phyloP scores from a whole-genome alignment of 92 coral and sea anemone species.

The Phenganax subtilis region DNA sequence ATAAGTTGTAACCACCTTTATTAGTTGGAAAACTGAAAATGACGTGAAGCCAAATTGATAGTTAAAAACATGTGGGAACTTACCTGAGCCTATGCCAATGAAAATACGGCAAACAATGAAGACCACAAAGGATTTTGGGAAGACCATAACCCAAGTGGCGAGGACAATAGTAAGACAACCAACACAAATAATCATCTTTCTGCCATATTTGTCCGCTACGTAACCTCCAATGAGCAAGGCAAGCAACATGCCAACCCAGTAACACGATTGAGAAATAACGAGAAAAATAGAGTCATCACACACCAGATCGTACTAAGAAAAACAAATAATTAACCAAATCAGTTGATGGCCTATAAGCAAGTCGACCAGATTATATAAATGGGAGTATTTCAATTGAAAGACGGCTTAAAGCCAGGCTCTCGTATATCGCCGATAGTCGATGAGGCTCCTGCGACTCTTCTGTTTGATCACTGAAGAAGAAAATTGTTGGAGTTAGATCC shows the following conservation, averaged over 20 bases:
- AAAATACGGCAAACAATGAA: not conserved
- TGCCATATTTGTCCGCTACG: not conserved
- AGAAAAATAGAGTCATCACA: not conserved
- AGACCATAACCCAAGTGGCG: not conserved
- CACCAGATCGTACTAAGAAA: not conserved
- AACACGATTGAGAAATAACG: not conserved
- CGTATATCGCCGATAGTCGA: too few species aligned
- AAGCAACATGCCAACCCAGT: not conserved
- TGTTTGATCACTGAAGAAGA: too few species aligned
- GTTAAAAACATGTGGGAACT: too few species aligned
- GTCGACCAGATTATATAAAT: too few species aligned
- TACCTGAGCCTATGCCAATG: not conserved
- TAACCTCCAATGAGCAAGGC: not conserved
- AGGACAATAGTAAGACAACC: not conserved
- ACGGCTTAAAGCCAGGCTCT: too few species aligned
- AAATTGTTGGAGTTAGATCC: too few species aligned
- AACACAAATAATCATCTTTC: not conserved
- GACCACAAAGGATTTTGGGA: not conserved
- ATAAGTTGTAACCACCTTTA: too few species aligned
- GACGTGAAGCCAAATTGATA: too few species aligned
- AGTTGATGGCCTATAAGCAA: not conserved
- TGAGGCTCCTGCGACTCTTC: too few species aligned
- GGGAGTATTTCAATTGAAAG: too few species aligned
- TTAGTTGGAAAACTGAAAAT: too few species aligned
- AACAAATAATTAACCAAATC: not conserved